Base-by-base conservation (phyloP, 2,797 vertebrate species). In the Microcaecilia unicolor region DNA sequence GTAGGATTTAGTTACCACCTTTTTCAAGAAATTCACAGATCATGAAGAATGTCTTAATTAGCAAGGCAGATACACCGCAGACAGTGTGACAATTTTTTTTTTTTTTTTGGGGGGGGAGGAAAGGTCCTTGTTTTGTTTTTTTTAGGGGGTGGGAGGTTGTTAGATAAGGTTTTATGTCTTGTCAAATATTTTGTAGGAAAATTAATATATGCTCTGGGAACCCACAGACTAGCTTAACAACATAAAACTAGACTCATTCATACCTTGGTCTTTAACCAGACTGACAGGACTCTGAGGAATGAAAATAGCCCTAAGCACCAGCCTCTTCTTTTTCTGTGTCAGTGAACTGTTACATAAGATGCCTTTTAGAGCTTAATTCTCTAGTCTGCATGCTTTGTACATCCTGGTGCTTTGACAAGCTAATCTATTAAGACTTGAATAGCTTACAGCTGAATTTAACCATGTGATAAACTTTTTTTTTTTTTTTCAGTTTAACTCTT, bases 301-400 rank as follows among this genome's bases (percentile, higher is more conserved):
- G 4, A 57, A 37, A 60, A 38, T 18, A 20, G 38, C 55, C 40
- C 7, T 10, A 30, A 51, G 49, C 29, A 30, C 8, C 27, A 12
- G 30, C 46, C 53, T 37, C 17, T 55, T 39, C 41, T 33, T 44
- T 44, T 31, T 36, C 15, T 9, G 37, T 52, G 42, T 34, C 8
- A 6, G 22, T 51, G 47, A 55, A 53, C 63, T 34, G 44, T 44
- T 48, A 48, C 39, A 50, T 44, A 61, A 25, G 19, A 40, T 58
- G 46, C 51, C 55, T 60, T 64, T 64, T 48, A 47, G 43, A 39
- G 41, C 26, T 41, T 56, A 45, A 34, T 59, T 67, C 50, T 57
- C 48, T 53, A 31, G 33, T 42, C 33, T 55, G 28, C 40, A 35
- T 42, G 34, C 23, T 17, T 37, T 53, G 28, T 47, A 25, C 15